Evolutionary conservation across 2,888 invertebrate species (phyloP).

Genomic region (Urechis unicinctus): DNA sequence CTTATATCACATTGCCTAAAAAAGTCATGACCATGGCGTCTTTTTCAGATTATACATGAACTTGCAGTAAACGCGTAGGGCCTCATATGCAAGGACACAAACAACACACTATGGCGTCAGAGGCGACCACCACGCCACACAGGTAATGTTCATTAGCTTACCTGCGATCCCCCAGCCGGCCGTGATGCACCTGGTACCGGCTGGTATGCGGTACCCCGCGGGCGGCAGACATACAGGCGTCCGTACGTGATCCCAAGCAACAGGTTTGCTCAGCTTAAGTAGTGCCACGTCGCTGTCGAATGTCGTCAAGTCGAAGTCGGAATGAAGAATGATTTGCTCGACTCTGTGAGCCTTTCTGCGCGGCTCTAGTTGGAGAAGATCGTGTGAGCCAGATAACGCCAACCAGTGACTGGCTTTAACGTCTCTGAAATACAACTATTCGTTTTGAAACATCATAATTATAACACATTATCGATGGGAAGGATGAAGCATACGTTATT

Average conservation of each 20-base stretch:
- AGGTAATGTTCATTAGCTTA: no score
- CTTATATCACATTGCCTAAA: no score
- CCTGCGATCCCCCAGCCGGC: slow-evolving; percentile 21
- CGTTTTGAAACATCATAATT: no score
- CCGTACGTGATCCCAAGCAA: slow-evolving; percentile 6
- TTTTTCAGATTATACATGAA: no score
- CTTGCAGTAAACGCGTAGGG: no score
- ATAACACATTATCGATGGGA: no score
- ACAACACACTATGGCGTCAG: no score
- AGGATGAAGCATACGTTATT: no score
- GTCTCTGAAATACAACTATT: slow-evolving; percentile 14
- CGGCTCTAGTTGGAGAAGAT: slow-evolving; percentile 12
- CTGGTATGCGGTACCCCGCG: slow-evolving; percentile 7
- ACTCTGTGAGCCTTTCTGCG: slow-evolving; percentile 11
- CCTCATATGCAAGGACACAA: no score
- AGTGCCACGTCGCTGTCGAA: slow-evolving; percentile 22
- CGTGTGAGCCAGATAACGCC: slow-evolving; percentile 18
- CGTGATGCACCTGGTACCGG: slow-evolving; percentile 17
- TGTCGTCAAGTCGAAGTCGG: slow-evolving; percentile 17
- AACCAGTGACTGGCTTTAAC: slow-evolving; percentile 13
- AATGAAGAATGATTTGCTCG: slow-evolving; percentile 13
- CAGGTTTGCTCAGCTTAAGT: slow-evolving; percentile 9
- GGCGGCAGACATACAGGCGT: slow-evolving; percentile 21
- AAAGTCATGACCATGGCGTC: no score
- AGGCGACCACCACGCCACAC: no score